A percentile compares a stretch with the other conserved stretches of the same genome.
Evolutionary conservation across 1,140 invertebrate species (phyloP).

Genomic region (Heterodera carotae): DNA sequence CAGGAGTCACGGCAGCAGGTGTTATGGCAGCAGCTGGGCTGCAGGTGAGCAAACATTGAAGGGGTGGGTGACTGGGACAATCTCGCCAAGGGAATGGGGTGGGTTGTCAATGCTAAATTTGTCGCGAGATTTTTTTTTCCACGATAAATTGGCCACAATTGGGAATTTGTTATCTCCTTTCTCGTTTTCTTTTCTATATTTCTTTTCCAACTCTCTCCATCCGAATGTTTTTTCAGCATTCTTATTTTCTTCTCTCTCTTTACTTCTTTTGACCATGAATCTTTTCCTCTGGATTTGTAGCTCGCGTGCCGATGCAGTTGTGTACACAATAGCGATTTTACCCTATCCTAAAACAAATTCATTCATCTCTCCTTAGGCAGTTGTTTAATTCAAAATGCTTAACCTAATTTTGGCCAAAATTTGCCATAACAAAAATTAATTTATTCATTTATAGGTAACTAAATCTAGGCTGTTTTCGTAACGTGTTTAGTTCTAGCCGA

Average conservation of each 20-base stretch:
- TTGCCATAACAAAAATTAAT: slow-evolving; percentile 1
- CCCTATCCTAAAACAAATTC: not conserved
- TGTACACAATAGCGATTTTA: not conserved
- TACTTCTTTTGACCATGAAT: not conserved
- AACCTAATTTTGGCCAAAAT: not conserved
- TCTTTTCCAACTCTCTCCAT: not conserved
- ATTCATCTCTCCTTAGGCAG: not conserved
- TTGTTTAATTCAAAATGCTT: not conserved
- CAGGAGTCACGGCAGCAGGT: not conserved
- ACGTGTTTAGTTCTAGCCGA: too few relatives aligned
- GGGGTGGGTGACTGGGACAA: not conserved
- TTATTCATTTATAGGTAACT: too few relatives aligned
- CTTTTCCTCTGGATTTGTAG: not conserved
- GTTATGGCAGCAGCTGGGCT: slow-evolving; percentile 1
- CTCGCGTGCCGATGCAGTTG: not conserved
- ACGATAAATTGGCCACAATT: too few relatives aligned
- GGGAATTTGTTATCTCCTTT: not conserved
- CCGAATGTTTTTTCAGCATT: not conserved
- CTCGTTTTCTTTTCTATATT: not conserved
- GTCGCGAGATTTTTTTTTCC: not conserved
- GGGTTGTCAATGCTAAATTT: not conserved
- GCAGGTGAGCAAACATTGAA: slow-evolving; percentile 11
- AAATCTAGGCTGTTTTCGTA: too few relatives aligned
- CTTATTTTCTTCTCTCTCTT: not conserved
- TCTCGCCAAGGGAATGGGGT: not conserved